Percentiles rank a stretch among this genome's conserved stretches.
phyloP scores from a whole-genome alignment of 1,140 invertebrate species.

The Ladona fulva region DNA sequence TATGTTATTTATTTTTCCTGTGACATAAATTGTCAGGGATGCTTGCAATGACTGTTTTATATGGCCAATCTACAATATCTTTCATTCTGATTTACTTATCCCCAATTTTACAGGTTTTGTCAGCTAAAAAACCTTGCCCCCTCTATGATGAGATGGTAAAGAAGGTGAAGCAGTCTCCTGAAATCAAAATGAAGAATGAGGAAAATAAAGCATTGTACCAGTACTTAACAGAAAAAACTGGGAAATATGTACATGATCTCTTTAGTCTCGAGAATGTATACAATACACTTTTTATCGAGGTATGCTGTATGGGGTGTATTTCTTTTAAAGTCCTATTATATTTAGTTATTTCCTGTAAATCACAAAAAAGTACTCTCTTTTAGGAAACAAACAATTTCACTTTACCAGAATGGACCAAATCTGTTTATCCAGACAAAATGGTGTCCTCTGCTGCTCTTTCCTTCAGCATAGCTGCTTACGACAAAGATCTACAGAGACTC shows the following conservation, averaged over 20 bases:
- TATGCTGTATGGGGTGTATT: conserved; percentile 23
- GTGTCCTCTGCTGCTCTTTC: conserved; percentile 42
- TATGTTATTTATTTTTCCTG: no score
- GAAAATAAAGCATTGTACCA: conserved; percentile 52
- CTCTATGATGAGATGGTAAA: conserved; percentile 48
- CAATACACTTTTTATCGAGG: conserved; percentile 59
- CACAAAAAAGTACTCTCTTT: conserved; percentile 20
- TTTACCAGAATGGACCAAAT: conserved; percentile 61
- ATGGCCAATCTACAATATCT: not conserved
- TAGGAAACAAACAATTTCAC: conserved; percentile 55
- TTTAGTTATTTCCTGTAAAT: not conserved
- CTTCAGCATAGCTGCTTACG: conserved; percentile 41
- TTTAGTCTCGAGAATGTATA: conserved; percentile 51
- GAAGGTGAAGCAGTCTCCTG: conserved; percentile 44
- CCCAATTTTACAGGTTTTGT: conserved; percentile 37
- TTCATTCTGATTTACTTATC: no score
- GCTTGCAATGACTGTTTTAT: no score
- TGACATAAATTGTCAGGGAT: no score
- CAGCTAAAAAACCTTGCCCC: conserved; percentile 54
- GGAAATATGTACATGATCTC: conserved; percentile 43
- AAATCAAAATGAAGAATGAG: conserved; percentile 47
- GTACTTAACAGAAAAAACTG: conserved; percentile 52
- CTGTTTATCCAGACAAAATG: conserved; percentile 40
- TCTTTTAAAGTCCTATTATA: not conserved
- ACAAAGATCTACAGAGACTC: conserved; percentile 40